Evolutionary conservation across 2,797 vertebrate species (phyloP).

Genomic region (Hydrocynus forskahlii): DNA sequence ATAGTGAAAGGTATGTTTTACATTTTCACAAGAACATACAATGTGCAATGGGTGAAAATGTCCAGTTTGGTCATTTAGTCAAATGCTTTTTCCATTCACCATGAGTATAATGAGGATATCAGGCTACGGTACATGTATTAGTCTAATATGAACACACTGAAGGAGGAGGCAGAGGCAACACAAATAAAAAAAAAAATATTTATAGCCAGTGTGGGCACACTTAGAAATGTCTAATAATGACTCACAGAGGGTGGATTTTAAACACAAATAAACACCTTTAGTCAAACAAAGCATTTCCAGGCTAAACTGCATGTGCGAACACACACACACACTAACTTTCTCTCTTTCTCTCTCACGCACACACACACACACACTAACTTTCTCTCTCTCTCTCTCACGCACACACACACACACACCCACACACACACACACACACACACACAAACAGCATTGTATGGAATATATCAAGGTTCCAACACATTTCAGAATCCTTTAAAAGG

Average conservation of each 20-base stretch:
- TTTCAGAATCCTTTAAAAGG: background rate
- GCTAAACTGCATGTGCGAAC: background rate
- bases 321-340: too few species aligned
- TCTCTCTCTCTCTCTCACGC: too few species aligned
- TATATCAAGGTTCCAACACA: background rate
- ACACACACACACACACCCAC: background rate
- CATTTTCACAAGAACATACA: slow-evolving; percentile 24
- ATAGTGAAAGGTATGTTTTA: slow-evolving; percentile 19
- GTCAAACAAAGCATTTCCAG: background rate
- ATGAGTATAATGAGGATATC: too few species aligned
- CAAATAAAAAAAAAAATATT: too few species aligned
- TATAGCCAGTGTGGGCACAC: too few species aligned
- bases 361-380: background rate
- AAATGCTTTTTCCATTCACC: background rate
- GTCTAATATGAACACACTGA: too few species aligned
- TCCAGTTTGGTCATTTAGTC: slow-evolving; percentile 18
- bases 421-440: background rate
- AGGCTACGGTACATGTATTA: too few species aligned
- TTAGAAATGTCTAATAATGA: too few species aligned
- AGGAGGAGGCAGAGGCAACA: too few species aligned
- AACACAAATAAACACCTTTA: too few species aligned
- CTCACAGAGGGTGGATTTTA: too few species aligned
- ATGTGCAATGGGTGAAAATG: slow-evolving; percentile 28
- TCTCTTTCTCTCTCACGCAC: too few species aligned
- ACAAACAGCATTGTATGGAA: background rate